Percentiles rank a stretch among this genome's conserved stretches.
Evolutionary conservation across 2,113 vertebrate species (phyloP).

Genomic region (crab-eating macaque (Macaca fascicularis)): T2T-MFA8v1.1 NC_088389.1:20556501-20557000

Average conservation of each 20-base stretch:
- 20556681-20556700: neutral
- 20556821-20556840: neutral
- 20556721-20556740: neutral
- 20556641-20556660: neutral
- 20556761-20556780: neutral
- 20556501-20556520: neutral
- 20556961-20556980: neutral
- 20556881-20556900: neutral
- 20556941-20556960: neutral
- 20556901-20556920: neutral
- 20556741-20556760: neutral
- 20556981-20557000: neutral
- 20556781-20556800: neutral
- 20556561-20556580: neutral
- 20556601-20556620: neutral
- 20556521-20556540: neutral
- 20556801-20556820: neutral
- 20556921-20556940: neutral
- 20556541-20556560: neutral
- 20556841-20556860: neutral
- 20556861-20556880: neutral
- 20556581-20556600: neutral
- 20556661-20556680: neutral
- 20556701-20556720: neutral
- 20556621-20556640: neutral